Evolutionary conservation across 1,140 invertebrate species (phyloP).

Genomic region (Radopholus similis): DNA sequence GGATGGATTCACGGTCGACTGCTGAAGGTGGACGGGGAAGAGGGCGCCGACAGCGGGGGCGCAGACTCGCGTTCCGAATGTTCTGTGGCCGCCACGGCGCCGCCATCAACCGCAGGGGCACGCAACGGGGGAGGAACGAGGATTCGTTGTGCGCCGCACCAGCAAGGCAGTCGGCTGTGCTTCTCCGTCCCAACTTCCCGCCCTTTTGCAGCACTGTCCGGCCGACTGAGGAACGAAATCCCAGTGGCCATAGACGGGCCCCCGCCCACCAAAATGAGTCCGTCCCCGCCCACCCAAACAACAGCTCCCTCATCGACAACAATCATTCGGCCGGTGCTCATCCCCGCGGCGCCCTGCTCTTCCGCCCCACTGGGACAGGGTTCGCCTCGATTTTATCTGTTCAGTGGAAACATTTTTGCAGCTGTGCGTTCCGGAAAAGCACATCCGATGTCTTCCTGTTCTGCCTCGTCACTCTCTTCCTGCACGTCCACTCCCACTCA

Average conservation of each 20-base stretch:
- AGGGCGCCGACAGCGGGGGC: constrained; percentile 7
- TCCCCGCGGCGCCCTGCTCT: not conserved
- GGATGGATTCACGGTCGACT: no score
- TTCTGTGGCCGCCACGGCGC: constrained; percentile 4
- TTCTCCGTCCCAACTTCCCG: not conserved
- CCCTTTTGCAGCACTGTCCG: constrained; percentile 8
- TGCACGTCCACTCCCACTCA: constrained; percentile 1
- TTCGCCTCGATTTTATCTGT: not conserved
- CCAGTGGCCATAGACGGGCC: constrained; percentile 34
- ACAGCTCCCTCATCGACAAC: constrained; percentile 14
- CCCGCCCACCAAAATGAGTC: not conserved
- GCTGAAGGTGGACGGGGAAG: no score
- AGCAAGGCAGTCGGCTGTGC: not conserved
- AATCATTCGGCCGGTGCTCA: constrained; percentile 26
- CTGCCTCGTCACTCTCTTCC: not conserved
- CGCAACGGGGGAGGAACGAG: not conserved
- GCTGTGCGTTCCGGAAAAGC: not conserved
- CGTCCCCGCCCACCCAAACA: not conserved
- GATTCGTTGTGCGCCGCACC: constrained; percentile 14
- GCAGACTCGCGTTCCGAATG: constrained; percentile 4
- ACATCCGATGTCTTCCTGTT: not conserved
- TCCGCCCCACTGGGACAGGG: not conserved
- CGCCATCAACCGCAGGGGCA: not conserved
- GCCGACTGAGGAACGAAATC: constrained; percentile 22
- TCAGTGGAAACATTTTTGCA: not conserved